Base-by-base conservation (phyloP, 2,113 vertebrate species). In the Pongo abelii region DNA sequence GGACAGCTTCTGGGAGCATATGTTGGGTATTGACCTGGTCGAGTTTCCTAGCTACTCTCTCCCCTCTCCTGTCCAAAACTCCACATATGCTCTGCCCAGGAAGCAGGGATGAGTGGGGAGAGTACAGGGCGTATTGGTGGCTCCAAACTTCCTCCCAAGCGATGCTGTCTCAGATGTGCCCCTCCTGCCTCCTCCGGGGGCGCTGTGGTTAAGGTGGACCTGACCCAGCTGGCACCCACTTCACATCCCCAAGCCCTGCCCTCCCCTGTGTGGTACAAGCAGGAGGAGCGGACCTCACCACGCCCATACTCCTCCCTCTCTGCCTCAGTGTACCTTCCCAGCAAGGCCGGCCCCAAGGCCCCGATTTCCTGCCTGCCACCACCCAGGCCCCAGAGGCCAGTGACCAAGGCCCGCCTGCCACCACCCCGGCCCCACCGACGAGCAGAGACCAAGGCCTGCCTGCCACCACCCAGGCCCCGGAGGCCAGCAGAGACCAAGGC, bases 71-170 rank as follows among this genome's bases (percentile, higher is more conserved):
- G 1, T 22, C 30, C 48, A 20, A 20, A 27, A 43, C 23, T 12
- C 72, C 43, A 13, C 72, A 8, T 8, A 22, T n/a, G 48, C 25
- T 69, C 72, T 27, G 43, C 20, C 25, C 43, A 38, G 8, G 23
- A 48, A 32, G 8, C 50, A 32, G 10, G 6, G 27, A 20, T 46
- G 23, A 11, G 1, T 59, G 0, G 38, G 10, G 0, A 87, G 10
- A 86, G n/a, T 1, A 46, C 38, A 11, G 4, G 25, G 59, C 52
- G 23, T 22, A 22, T 8, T 8, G 2, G 30, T 38, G 46, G 5
- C 22, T 78, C 48, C 23, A 32, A 77, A 57, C 55, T 18, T 46
- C 25, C 38, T 84, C 30, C 27, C 48, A 48, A 23, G 8, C 1
- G 30, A 69, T 25, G 23, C 43, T 22, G 2, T 48, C 32, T 32